A percentile compares a stretch with the other conserved stretches of the same genome.
Conservation (phyloP, 2,113 vertebrate species). For the Cricetomys ansorgei region DNA sequence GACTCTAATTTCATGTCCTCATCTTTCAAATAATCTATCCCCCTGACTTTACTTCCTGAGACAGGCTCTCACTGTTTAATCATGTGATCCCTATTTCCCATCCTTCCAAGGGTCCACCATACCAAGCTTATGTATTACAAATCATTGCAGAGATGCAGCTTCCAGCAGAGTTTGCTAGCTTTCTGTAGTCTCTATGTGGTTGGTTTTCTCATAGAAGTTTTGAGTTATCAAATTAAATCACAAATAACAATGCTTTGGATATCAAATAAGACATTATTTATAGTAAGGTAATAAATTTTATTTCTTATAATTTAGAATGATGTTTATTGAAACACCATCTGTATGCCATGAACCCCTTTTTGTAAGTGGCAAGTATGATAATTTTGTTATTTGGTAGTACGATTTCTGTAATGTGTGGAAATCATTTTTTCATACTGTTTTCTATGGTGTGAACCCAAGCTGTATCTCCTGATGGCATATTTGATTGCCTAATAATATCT, state of each 20-base stretch:
- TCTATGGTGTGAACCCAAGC: slow-evolving; percentile 14
- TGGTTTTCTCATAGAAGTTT: neutral
- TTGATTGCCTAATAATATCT: neutral
- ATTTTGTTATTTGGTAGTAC: neutral
- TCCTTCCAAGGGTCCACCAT: too few species aligned
- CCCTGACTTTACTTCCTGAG: neutral
- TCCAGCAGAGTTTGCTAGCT: neutral
- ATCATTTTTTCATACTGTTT: neutral
- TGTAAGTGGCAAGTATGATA: neutral
- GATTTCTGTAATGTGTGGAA: neutral
- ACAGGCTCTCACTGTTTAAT: neutral
- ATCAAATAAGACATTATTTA: neutral
- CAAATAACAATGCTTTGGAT: neutral
- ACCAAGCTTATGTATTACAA: neutral
- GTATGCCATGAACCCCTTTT: neutral
- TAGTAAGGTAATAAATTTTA: neutral
- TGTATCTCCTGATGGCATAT: neutral
- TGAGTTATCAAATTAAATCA: slow-evolving; percentile 20
- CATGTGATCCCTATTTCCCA: too few species aligned
- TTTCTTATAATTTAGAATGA: neutral
- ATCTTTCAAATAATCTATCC: neutral
- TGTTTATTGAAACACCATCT: neutral
- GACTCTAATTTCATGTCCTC: neutral
- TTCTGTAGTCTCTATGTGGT: neutral
- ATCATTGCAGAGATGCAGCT: neutral